Evolutionary conservation across 2,113 vertebrate genomes (phyloP).

Genomic region (Tychaedon coryphoeus): DNA sequence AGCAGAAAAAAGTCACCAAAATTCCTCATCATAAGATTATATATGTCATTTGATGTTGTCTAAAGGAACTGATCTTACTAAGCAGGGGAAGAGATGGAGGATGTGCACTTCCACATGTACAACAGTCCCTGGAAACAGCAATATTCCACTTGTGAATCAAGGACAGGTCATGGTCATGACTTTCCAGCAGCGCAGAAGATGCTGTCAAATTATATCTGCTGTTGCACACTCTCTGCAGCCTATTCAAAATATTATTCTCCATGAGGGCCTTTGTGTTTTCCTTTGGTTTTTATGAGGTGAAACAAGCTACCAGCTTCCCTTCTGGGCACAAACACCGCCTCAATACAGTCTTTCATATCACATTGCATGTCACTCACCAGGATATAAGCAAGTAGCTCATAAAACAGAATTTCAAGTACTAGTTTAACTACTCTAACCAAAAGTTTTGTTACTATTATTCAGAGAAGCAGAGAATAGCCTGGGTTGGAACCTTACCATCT

Average conservation of each 20-base stretch:
- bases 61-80: not conserved
- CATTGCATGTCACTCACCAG: not conserved
- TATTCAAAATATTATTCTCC: not conserved
- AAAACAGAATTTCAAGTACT: not conserved
- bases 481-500: not conserved
- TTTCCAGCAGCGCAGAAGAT: not conserved
- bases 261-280: not conserved
- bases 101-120: not conserved
- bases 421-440: not conserved
- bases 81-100: not conserved
- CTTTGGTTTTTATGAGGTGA: not conserved
- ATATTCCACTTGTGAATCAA: not conserved
- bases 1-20: slow-evolving; percentile 17
- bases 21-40: not conserved
- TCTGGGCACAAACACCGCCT: not conserved
- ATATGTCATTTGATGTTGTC: not conserved
- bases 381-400: not conserved
- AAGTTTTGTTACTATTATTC: not conserved
- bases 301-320: not conserved
- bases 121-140: not conserved
- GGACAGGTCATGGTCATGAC: not conserved
- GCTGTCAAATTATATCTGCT: not conserved
- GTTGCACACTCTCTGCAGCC: not conserved
- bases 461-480: not conserved
- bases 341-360: not conserved